Conservation (phyloP, 2,888 invertebrate species). For the Polymixis flavicincta region DNA sequence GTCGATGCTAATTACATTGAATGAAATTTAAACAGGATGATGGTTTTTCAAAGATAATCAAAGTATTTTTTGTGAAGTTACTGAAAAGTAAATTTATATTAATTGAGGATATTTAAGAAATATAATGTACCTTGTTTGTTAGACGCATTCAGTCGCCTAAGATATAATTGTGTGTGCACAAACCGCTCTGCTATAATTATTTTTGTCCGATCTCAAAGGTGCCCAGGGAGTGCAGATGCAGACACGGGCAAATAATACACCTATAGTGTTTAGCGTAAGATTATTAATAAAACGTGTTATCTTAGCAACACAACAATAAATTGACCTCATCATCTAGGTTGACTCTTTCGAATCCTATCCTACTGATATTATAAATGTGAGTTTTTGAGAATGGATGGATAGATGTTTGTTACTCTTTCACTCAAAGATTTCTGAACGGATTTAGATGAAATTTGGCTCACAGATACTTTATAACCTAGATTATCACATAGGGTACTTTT, state of each 20-base stretch:
- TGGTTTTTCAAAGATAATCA: too few species aligned
- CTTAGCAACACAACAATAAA: not conserved
- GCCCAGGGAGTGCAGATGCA: constrained; percentile 13
- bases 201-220: constrained; percentile 34
- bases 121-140: constrained; percentile 7
- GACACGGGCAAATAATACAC: constrained; percentile 7
- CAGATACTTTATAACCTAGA: too few species aligned
- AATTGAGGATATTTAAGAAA: constrained; percentile 5
- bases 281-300: constrained; percentile 6
- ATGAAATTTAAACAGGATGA: too few species aligned
- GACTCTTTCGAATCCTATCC: not conserved
- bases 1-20: too few species aligned
- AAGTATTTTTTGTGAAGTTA: too few species aligned
- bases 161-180: constrained; percentile 15
- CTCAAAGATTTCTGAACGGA: too few species aligned
- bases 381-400: too few species aligned
- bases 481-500: too few species aligned
- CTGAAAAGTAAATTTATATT: not conserved
- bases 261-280: not conserved
- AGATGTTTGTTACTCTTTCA: too few species aligned
- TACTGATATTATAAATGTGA: too few species aligned
- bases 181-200: constrained; percentile 26
- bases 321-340: not conserved
- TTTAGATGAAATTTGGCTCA: too few species aligned
- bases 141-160: constrained; percentile 3